Conservation (phyloP, 2,888 invertebrate species). For the Nephrotoma flavescens region DNA sequence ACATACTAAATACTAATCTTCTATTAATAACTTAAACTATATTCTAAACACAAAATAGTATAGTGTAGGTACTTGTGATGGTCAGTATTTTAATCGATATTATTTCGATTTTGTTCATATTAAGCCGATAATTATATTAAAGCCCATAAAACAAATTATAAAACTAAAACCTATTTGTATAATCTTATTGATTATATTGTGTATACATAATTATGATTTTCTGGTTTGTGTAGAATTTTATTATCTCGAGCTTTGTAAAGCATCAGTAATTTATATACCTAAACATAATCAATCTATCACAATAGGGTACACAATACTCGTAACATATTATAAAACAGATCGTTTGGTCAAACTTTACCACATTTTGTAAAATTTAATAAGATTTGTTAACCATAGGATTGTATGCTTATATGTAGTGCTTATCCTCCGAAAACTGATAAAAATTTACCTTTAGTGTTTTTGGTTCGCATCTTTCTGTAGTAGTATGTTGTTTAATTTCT, state of each 20-base stretch:
- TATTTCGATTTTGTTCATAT: neutral
- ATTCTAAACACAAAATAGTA: neutral
- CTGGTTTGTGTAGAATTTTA: neutral
- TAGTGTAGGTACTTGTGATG: neutral
- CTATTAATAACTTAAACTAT: neutral
- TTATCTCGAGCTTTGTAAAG: neutral
- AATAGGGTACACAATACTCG: neutral
- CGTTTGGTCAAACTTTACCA: too few relatives aligned
- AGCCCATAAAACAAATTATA: neutral
- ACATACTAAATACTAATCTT: neutral
- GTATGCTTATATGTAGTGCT: too few relatives aligned
- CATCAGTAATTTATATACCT: neutral
- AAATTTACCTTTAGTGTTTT: too few relatives aligned
- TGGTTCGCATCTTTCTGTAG: too few relatives aligned
- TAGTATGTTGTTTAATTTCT: too few relatives aligned
- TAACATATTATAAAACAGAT: too few relatives aligned
- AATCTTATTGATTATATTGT: neutral
- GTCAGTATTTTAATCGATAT: neutral
- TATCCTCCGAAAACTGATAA: too few relatives aligned
- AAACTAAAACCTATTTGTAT: neutral
- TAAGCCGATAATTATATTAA: neutral
- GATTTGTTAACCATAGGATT: too few relatives aligned
- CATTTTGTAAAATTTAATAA: too few relatives aligned
- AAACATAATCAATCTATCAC: neutral
- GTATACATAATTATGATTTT: neutral